Conservation (phyloP, 2,888 invertebrate genomes). For the Phytoseiulus persimilis region DNA sequence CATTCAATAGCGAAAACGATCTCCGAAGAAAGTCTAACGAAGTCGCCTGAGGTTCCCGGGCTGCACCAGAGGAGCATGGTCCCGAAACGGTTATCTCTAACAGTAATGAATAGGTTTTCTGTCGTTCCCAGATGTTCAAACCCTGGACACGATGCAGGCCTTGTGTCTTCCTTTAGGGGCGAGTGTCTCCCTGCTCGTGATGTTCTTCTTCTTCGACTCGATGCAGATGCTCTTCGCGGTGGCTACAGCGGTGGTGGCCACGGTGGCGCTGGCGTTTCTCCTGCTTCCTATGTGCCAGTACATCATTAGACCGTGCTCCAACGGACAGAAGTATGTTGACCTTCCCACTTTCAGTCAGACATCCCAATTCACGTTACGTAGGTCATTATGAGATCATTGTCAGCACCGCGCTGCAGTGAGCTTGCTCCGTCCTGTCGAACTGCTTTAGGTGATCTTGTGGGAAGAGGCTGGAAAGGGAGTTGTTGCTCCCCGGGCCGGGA, state of each 20-base stretch:
- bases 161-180: conserved; percentile 90
- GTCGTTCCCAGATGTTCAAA: conserved; percentile 63
- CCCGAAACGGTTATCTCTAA: too few relatives aligned
- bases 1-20: too few relatives aligned
- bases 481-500: too few relatives aligned
- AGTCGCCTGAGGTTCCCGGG: too few relatives aligned
- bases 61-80: too few relatives aligned
- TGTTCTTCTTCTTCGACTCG: conserved; percentile 98
- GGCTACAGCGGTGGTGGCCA: conserved; percentile 89
- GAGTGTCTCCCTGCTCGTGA: conserved; percentile 84
- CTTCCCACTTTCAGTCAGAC: neutral
- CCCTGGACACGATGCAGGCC: conserved; percentile 92
- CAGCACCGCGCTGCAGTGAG: too few relatives aligned
- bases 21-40: too few relatives aligned
- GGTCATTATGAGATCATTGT: too few relatives aligned
- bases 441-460: too few relatives aligned
- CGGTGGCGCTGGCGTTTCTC: conserved; percentile 89
- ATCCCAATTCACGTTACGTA: too few relatives aligned
- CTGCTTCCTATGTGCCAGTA: conserved; percentile 96
- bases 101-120: neutral
- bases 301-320: conserved; percentile 73
- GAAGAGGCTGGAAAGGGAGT: too few relatives aligned
- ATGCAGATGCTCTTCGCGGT: conserved; percentile 77
- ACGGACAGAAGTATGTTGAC: conserved; percentile 60
- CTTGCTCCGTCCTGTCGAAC: too few relatives aligned